These are phyloP conservation scores for Onthophagus sagittarius DNA, from an alignment of 2,888 invertebrate species.

Conservation along the genomic window DNA sequence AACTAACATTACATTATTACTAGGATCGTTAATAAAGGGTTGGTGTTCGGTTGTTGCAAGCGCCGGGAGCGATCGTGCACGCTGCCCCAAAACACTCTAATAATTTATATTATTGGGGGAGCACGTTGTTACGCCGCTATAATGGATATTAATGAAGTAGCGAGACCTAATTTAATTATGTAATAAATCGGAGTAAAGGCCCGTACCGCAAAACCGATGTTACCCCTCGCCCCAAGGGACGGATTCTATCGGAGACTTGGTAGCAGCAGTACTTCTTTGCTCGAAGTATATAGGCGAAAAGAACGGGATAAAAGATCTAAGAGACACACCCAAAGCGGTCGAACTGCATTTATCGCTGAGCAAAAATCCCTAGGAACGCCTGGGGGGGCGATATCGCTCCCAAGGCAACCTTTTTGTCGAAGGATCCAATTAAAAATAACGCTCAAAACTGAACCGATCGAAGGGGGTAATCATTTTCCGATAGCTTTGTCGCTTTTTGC, in stretches of 20 bases:
- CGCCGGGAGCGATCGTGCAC: not conserved
- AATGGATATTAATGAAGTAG: conserved; percentile 41
- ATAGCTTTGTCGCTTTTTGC: not conserved
- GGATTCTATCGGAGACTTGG: conserved; percentile 18
- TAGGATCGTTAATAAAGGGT: not conserved
- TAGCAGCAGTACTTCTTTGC: not conserved
- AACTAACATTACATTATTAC: not conserved
- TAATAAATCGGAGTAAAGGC: conserved; percentile 36
- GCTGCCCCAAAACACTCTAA: not conserved
- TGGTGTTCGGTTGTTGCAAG: not conserved
- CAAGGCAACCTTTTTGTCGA: not conserved
- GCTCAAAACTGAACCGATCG: not conserved
- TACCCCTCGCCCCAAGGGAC: conserved; percentile 27
- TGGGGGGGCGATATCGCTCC: not conserved
- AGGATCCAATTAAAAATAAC: not conserved
- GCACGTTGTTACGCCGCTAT: conserved; percentile 34
- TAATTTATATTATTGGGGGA: conserved; percentile 34
- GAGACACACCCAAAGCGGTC: not conserved
- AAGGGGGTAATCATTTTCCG: not conserved
- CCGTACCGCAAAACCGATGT: conserved; percentile 28
- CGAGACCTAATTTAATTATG: conserved; percentile 38
- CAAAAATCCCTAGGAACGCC: not conserved
- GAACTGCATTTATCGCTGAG: not conserved
- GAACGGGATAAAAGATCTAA: not conserved
- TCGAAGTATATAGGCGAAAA: no score